Conservation (phyloP, 2,797 vertebrate species). For the Etheostoma nigrum region DNA sequence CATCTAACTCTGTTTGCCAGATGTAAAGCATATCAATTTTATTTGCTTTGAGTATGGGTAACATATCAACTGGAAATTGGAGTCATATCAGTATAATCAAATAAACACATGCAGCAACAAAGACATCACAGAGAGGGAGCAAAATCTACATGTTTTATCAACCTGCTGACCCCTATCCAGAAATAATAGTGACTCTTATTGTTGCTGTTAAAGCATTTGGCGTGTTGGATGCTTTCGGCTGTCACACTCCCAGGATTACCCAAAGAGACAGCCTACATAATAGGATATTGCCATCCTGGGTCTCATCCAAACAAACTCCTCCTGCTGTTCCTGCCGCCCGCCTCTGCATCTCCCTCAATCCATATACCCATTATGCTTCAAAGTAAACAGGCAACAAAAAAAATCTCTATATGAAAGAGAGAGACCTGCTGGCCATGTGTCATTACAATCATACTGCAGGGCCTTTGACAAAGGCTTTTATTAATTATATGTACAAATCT, state of each 20-base stretch:
- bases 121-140: background rate
- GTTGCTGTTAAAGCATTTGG: slow-evolving; percentile 58
- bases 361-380: slow-evolving; percentile 55
- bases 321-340: slow-evolving; percentile 42
- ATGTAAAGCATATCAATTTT: background rate
- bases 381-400: slow-evolving; percentile 56
- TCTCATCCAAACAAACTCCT: slow-evolving; percentile 61
- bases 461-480: slow-evolving; percentile 49
- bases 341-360: slow-evolving; percentile 50
- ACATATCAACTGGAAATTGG: slow-evolving; percentile 11
- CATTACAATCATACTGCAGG: slow-evolving; percentile 48
- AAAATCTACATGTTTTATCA: slow-evolving; percentile 41
- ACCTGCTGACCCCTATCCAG: slow-evolving; percentile 49
- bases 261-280: slow-evolving; percentile 75
- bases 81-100: slow-evolving; percentile 9
- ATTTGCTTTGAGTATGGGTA: background rate
- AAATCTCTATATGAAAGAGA: slow-evolving; percentile 68
- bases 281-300: slow-evolving; percentile 65
- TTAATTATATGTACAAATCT: slow-evolving; percentile 74
- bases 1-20: background rate
- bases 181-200: slow-evolving; percentile 53
- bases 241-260: slow-evolving; percentile 57
- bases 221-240: slow-evolving; percentile 50
- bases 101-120: background rate
- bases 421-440: slow-evolving; percentile 26